phyloP scores from a whole-genome alignment of 2,797 vertebrate species.

The Chromis chromis region DNA sequence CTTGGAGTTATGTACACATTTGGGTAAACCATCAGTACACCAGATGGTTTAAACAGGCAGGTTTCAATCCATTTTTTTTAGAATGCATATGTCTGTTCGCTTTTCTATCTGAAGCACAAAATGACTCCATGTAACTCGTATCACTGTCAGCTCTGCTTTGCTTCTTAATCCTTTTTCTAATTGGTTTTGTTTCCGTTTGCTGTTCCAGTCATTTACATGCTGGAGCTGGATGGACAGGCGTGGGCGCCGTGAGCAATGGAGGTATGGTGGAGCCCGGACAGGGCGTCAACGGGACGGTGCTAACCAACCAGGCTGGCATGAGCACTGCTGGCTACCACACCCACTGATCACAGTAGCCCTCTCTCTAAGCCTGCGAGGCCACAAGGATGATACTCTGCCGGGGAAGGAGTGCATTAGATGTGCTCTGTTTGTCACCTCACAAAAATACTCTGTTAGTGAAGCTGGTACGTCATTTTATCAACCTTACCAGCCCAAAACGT shows the following conservation, averaged over 20 bases:
- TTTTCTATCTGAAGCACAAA: too few relatives aligned
- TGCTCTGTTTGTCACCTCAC: slow-evolving; percentile 66
- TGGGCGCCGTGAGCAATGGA: slow-evolving; percentile 83
- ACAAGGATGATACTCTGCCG: slow-evolving; percentile 66
- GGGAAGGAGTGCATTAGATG: slow-evolving; percentile 63
- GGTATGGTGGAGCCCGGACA: slow-evolving; percentile 88
- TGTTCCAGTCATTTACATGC: slow-evolving; percentile 87
- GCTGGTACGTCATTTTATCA: slow-evolving; percentile 67
- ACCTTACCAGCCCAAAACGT: slow-evolving; percentile 56
- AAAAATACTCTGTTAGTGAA: slow-evolving; percentile 68
- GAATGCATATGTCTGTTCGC: too few relatives aligned
- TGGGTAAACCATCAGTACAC: too few relatives aligned
- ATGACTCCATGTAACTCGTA: too few relatives aligned
- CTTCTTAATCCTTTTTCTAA: neutral
- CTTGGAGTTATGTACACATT: too few relatives aligned
- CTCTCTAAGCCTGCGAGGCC: slow-evolving; percentile 54
- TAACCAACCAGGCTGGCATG: slow-evolving; percentile 91
- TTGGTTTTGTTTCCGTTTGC: neutral
- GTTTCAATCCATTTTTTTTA: too few relatives aligned
- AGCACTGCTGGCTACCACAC: slow-evolving; percentile 93
- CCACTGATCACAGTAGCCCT: slow-evolving; percentile 84
- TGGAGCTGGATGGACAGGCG: slow-evolving; percentile 90
- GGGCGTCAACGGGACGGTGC: slow-evolving; percentile 91
- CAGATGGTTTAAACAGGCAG: too few relatives aligned
- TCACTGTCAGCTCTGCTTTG: neutral